Evolutionary conservation across 1,140 invertebrate genomes (phyloP).

Genomic region (Brachionus rubens): DNA sequence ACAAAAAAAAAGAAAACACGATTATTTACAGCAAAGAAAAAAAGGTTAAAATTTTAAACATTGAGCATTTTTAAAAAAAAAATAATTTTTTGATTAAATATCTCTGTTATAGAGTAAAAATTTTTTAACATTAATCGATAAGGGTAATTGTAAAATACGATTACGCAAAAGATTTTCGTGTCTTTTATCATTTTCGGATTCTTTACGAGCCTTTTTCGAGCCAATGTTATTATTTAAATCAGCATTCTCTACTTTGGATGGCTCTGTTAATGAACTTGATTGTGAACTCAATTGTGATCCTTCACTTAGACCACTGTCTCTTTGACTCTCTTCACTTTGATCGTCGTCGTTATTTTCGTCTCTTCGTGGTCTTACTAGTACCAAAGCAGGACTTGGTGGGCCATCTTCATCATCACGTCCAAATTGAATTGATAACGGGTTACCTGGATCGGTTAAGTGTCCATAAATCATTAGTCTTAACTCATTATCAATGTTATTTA

Average conservation of each 20-base stretch:
- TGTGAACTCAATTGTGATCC: neutral
- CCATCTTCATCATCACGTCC: neutral
- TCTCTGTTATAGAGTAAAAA: conserved; percentile 36
- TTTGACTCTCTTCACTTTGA: neutral
- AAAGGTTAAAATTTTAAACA: no score
- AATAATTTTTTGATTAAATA: conserved; percentile 1
- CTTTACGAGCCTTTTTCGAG: neutral
- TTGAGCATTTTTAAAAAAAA: neutral
- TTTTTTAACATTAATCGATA: conserved; percentile 5
- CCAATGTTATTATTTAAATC: neutral
- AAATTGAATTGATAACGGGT: neutral
- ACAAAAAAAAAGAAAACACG: no score
- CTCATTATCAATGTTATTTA: neutral
- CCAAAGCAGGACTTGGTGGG: neutral
- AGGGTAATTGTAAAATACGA: neutral
- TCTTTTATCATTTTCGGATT: neutral
- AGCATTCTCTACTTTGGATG: neutral
- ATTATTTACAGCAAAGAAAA: no score
- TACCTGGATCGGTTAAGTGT: neutral
- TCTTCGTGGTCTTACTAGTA: neutral
- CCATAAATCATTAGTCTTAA: conserved; percentile 25
- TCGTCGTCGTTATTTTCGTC: neutral
- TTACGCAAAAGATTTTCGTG: neutral
- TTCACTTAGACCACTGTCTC: conserved; percentile 29
- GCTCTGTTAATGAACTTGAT: neutral